Base-by-base conservation (phyloP, 2,888 invertebrate genomes). In the Corythucha ciliata region DNA sequence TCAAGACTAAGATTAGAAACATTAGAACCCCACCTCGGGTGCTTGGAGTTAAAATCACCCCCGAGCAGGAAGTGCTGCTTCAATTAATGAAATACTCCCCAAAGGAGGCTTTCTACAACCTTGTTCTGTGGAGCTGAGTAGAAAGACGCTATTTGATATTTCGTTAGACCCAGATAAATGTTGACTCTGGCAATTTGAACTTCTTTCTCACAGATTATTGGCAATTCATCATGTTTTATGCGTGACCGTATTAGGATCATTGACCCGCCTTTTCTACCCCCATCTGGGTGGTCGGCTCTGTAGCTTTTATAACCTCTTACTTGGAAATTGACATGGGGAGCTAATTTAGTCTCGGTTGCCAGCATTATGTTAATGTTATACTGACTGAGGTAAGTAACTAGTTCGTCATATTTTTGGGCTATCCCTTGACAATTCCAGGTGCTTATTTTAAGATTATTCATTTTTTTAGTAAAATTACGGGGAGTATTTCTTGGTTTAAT, bases 341-440 rank as follows among this genome's bases (percentile, higher is more conserved):
- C 24, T 14, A 37, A 16, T 24, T n/a, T n/a, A n/a, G n/a, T n/a
- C n/a, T n/a, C n/a, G n/a, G n/a, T n/a, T n/a, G n/a, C n/a, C n/a
- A n/a, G n/a, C n/a, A n/a, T n/a, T n/a, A n/a, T n/a, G n/a, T n/a
- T n/a, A n/a, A n/a, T n/a, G n/a, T n/a, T n/a, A 18, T 37, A 24
- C n/a, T 37, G 37, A 22, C 12, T 10, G 12, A 37, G 18, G 20
- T 22, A 37, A 21, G 24, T 12, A 22, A 22, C 18, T 12, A 37
- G 37, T 18, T 37, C 37, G 14, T 18, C 24, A 4, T 24, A 24
- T n/a, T 37, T 37, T 18, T 37, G 37, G 21, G 37, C 14, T 22
- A 37, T 37, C 22, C 37, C 20, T 18, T 37, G 37, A 2, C 22
- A 37, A 37, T 37, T 37, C 37, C 37, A 37, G n/a, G 37, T 18